Base-by-base conservation (phyloP, 2,113 vertebrate genomes). In the Gallinago media region DNA sequence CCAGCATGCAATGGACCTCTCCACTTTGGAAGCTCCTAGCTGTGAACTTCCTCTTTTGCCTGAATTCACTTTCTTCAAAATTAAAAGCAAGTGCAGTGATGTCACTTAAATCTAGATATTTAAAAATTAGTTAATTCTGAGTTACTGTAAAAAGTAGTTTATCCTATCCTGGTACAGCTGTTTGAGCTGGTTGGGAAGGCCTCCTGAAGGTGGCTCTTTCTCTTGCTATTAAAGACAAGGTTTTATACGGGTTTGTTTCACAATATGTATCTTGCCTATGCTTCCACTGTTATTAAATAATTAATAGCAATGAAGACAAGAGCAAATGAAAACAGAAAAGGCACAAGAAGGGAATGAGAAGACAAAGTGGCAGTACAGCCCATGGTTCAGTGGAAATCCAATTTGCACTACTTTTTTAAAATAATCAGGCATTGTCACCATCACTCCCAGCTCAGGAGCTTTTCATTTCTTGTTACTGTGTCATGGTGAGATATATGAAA, bases 251-350 rank as follows among this genome's bases (percentile, higher is more conserved):
- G 2, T 47, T 68, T 61, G 56, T 73, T 56, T 90, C 20, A 40
- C 26, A 8, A 8, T 65, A 4, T 2, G 3, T 27, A 63, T 13
- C 36, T 75, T 68, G 16, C 2, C 0, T 58, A n/a, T 72, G 13
- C 15, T 63, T 65, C 34, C 32, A 61, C 15, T 70, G 6, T 40
- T 72, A 34, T 14, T 61, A 59, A 68, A 68, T 65, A 65, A 82
- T 31, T 85, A 79, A 32, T 47, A 72, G 9, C 16, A 88, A 63
- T 55, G 26, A 42, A 72, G 74, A 61, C 6, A 66, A 73, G 3
- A 47, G 9, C n/a, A 88, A 47, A 56, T 44, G 11, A 62, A 79
- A 95, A 62, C 9, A 81, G 17, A 89, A 87, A 66, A 23, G 20
- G 6, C 54, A 72, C 8, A 47, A 90, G 16, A 19, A 68, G n/a